These are phyloP conservation scores for Cyclopterus lumpus DNA, from an alignment of 2,797 vertebrate genomes.

Conservation along the genomic window DNA sequence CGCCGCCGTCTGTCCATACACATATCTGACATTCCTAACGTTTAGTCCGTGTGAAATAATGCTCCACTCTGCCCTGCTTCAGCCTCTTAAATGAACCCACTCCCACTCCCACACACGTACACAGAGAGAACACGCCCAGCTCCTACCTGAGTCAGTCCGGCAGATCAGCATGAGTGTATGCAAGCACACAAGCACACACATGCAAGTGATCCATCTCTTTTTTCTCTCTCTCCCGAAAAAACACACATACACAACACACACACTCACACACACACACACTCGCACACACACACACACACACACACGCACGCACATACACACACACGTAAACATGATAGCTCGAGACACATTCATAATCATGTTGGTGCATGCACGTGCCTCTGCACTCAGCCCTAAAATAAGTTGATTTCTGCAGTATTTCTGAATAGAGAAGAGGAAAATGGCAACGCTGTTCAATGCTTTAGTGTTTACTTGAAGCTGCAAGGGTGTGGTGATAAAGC, in stretches of 20 bases:
- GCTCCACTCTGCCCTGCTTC: constrained; percentile 48
- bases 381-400: constrained; percentile 2
- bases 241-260: constrained; percentile 11
- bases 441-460: background rate
- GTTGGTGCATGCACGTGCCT: background rate
- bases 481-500: constrained; percentile 8
- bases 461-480: constrained; percentile 9
- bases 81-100: constrained; percentile 82
- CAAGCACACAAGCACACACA: constrained; percentile 57
- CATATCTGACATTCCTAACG: constrained; percentile 67
- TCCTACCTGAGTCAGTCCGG: constrained; percentile 85
- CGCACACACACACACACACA: constrained; percentile 44
- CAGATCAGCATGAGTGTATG: constrained; percentile 57
- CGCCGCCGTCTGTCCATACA: constrained; percentile 46
- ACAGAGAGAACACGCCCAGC: constrained; percentile 73
- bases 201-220: constrained; percentile 46
- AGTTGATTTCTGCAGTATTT: constrained; percentile 16
- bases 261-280: constrained; percentile 5
- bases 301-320: constrained; percentile 29
- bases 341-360: constrained; percentile 14
- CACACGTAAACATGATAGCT: constrained; percentile 22
- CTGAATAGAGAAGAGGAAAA: constrained; percentile 6
- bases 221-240: background rate
- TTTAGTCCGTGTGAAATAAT: constrained; percentile 64
- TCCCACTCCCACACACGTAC: constrained; percentile 34